Base-by-base conservation (phyloP, 2,888 invertebrate species). In the Dynastes hyllus region DNA sequence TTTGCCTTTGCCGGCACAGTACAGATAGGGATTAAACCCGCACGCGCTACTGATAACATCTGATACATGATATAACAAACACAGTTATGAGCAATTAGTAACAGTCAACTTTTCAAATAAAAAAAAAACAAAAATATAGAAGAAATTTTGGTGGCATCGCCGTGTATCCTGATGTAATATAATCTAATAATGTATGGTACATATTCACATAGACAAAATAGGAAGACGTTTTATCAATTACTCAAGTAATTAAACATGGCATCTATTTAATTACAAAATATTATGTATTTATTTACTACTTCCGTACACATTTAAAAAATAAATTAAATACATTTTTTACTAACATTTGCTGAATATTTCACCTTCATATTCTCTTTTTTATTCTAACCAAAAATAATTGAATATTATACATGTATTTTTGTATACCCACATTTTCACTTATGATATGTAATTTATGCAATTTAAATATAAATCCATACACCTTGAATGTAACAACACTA, bases 401-500 rank as follows among this genome's bases (percentile, higher is more conserved):
- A 37, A 5, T 37, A 37, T 5, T 37, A 37, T 32, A 32, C 5
- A 2, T 37, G 32, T 37, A 37, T 16, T 16, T 22, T 8, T 22
- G 22, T n/a, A 16, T 8, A 22, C 6, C 2, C 5, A 58, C 6
- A 58, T 22, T 22, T 16, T 58, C 16, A 16, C 16, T 16, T 2
- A n/a, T 51, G 3, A 13, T 55, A 55, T 6, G 16, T n/a, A 16
- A 13, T 5, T 27, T 63, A 63, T 32, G 11, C 32, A 63, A 63
- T 63, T 63, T 63, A 32, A 63, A 63, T 63, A 63, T 63, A 13
- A 37, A 55, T 8, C 2, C 37, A 3, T 63, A n/a, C 63, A 63
- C 63, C 63, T 63, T 63, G 63, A 63, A 63, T 29, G 22, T 58
- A 63, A 63, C n/a, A 29, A 63, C 1, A 29, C 11, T 58, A 16